Base-by-base conservation (phyloP, 2,888 invertebrate species). In the Thumatha senex region DNA sequence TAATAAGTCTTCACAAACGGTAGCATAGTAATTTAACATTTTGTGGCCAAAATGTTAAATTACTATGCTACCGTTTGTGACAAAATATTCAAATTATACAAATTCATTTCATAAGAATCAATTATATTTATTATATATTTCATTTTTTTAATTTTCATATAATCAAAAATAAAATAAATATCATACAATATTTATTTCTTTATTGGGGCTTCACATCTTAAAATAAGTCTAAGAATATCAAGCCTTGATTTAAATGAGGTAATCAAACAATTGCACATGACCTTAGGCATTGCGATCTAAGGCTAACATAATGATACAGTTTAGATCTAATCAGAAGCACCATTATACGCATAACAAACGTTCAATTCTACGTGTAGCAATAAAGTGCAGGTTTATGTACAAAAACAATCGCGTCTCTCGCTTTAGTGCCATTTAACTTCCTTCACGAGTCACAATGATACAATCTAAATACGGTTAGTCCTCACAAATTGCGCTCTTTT, bases 391-490 rank as follows among this genome's bases (percentile, higher is more conserved):
- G 29, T 41, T 48, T 48, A 46, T 40, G 35, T 40, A 48, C 43
- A 45, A 46, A 33, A 36, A 35, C 29, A 36, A 10, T 33, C 43
- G 44, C 45, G 38, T 45, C 35, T 48, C 34, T 31, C 38, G 36
- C 38, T 53, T 48, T 41, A 36, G 24, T 36, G 38, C 38, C 33
- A 29, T 45, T 48, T 34, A 41, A 39, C 18, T 41, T 40, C 45
- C 41, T 41, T 53, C 48, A 53, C 45, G 48, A 48, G 36, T 33
- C 41, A 48, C 40, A 38, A 53, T 45, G 45, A 48, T 45, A 39
- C 35, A 40, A 33, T 33, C 30, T 39, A 47, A 40, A 44, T 34
- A 24, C 30, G 9, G 35, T 35, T 46, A 18, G 34, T 34, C 38
- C 35, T 35, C 40, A n/a, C n/a, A 42, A 46, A 46, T 48, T 42